phyloP scores from a whole-genome alignment of 2,797 vertebrate species.

The Cirrhinus molitorella region DNA sequence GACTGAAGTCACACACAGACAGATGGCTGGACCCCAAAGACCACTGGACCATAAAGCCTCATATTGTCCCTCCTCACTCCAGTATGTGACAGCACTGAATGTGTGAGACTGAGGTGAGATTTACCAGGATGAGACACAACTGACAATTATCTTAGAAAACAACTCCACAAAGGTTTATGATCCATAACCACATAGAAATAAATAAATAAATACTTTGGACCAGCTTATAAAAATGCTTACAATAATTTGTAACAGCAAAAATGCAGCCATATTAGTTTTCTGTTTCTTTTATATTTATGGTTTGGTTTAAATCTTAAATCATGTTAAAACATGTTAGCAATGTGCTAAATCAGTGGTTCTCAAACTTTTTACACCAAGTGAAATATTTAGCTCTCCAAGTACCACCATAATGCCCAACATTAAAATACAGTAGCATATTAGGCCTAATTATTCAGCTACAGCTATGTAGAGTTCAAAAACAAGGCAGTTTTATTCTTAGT shows the following conservation, averaged over 20 bases:
- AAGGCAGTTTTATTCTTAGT: no score
- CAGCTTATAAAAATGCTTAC: not conserved
- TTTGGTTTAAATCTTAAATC: not conserved
- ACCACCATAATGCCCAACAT: no score
- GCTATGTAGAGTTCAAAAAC: no score
- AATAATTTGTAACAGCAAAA: not conserved
- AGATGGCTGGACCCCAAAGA: slow-evolving; percentile 60
- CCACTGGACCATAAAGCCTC: slow-evolving; percentile 52
- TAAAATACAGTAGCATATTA: no score
- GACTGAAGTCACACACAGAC: slow-evolving; percentile 48
- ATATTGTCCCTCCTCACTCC: slow-evolving; percentile 7
- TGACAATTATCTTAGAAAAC: not conserved
- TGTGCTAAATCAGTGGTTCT: no score
- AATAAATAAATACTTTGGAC: not conserved
- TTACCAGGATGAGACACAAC: slow-evolving; percentile 4
- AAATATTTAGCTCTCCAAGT: no score
- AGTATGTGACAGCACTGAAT: slow-evolving; percentile 3
- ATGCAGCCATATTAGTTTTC: no score
- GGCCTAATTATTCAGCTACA: no score
- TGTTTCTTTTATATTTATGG: not conserved
- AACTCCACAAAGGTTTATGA: not conserved
- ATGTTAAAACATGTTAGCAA: no score
- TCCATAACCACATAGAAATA: not conserved
- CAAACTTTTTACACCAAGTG: no score
- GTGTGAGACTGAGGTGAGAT: slow-evolving; percentile 18